A percentile compares a stretch with the other conserved stretches of the same genome.
Conservation (phyloP, 2,888 invertebrate species). For the Cryptocheilus praepositus region DNA sequence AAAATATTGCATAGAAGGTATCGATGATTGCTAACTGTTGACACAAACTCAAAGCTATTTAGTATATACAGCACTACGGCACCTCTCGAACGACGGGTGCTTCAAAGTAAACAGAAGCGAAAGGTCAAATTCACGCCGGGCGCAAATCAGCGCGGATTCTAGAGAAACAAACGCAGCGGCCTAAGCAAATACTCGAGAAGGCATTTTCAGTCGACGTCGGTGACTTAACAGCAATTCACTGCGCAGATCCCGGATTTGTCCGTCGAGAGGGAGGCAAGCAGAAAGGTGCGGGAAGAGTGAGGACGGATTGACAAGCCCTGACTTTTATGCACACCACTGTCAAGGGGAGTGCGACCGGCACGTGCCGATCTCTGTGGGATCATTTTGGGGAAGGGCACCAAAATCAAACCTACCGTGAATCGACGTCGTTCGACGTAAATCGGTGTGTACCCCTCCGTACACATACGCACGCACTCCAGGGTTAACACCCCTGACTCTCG, state of each 20-base stretch:
- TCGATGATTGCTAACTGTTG: background rate
- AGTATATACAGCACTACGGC: background rate
- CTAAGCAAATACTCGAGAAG: slow-evolving; percentile 65
- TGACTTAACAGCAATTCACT: slow-evolving; percentile 65
- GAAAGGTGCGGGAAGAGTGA: slow-evolving; percentile 3
- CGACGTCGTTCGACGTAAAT: slow-evolving; percentile 34
- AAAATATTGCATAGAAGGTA: no score
- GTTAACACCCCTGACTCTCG: no score
- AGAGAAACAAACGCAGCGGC: slow-evolving; percentile 54
- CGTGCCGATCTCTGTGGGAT: slow-evolving; percentile 73
- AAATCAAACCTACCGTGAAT: slow-evolving; percentile 60
- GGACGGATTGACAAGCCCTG: slow-evolving; percentile 30
- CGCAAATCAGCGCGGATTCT: slow-evolving; percentile 48
- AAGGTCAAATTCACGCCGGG: slow-evolving; percentile 3
- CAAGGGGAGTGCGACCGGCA: slow-evolving; percentile 64
- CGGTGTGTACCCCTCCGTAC: background rate
- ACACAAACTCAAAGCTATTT: background rate
- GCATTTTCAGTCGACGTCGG: slow-evolving; percentile 60
- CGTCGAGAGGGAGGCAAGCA: slow-evolving; percentile 7
- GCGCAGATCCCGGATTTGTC: slow-evolving; percentile 51
- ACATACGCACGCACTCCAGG: background rate
- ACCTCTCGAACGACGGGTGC: slow-evolving; percentile 6
- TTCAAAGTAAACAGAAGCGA: slow-evolving; percentile 27
- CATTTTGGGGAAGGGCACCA: slow-evolving; percentile 62
- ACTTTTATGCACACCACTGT: slow-evolving; percentile 47